These are phyloP conservation scores for Heterotis niloticus DNA, from an alignment of 2,113 vertebrate species.

Conservation along the genomic window DNA sequence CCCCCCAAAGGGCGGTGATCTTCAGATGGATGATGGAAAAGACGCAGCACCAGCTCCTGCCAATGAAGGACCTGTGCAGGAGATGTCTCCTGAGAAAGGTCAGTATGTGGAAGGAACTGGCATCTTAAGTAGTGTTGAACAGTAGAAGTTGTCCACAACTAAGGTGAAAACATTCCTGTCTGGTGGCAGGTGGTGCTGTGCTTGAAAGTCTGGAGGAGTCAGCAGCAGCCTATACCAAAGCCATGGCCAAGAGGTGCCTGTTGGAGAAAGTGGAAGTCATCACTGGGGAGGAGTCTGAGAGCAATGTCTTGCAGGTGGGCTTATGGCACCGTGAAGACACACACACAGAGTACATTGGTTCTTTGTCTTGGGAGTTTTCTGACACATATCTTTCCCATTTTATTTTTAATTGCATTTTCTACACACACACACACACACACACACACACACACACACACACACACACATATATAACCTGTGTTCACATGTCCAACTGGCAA, in stretches of 20 bases:
- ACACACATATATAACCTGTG: too few species aligned
- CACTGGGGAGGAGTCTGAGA: conserved; percentile 95
- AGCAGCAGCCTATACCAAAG: conserved; percentile 96
- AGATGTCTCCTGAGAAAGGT: conserved; percentile 90
- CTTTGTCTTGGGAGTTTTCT: too few species aligned
- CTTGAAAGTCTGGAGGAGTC: conserved; percentile 93
- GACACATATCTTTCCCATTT: too few species aligned
- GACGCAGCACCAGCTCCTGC: conserved; percentile 69
- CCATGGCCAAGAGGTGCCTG: conserved; percentile 90
- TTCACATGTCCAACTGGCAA: too few species aligned
- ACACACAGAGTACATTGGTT: too few species aligned
- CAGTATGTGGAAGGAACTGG: conserved; percentile 4
- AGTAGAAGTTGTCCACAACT: not conserved
- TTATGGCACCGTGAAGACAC: not conserved
- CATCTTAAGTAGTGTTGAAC: not conserved
- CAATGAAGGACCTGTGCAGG: conserved; percentile 82
- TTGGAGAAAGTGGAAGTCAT: conserved; percentile 95
- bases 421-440: too few species aligned
- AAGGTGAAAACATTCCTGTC: not conserved
- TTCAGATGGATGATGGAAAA: conserved; percentile 71
- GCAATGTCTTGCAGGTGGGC: conserved; percentile 90
- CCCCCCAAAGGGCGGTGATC: conserved; percentile 78
- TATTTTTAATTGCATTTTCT: too few species aligned
- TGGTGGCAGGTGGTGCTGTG: conserved; percentile 70
- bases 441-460: too few species aligned